Base-by-base conservation (phyloP, 2,888 invertebrate species). In the Eristalis tenax region DNA sequence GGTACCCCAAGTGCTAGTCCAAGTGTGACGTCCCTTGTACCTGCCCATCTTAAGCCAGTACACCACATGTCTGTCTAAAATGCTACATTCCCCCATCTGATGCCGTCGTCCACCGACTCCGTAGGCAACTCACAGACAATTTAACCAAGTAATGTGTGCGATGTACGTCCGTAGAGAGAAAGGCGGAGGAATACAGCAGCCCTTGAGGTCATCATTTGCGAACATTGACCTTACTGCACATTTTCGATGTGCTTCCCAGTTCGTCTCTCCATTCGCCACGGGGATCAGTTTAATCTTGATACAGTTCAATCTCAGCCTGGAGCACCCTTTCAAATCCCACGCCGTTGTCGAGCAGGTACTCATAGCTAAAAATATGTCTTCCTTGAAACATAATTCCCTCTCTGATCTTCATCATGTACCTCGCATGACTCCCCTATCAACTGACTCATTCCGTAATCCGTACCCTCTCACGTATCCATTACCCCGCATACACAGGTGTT, bases 351-450 rank as follows among this genome's bases (percentile, higher is more conserved):
- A 65, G 70, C 40, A 70, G 78, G 40, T 78, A 78, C 64, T 78
- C 56, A 28, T 32, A n/a, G 28, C 70, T n/a, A 78, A 70, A 71
- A 64, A 71, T 64, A 50, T 50, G 40, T 43, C 38, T 78, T 57
- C 57, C 64, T 70, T 78, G 78, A 64, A 78, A 78, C 57, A 56
- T 78, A 78, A 78, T 71, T 50, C 50, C 70, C 78, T 57, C 70
- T 40, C 26, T 57, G 63, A 78, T 65, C 65, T 28, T 40, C 69
- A 71, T 78, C 70, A 78, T 61, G 61, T 32, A 59, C 61, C 66
- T 76, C 43, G 68, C 64, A 78, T 64, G 70, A 64, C 38, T 66
- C 57, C 35, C 23, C 32, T 50, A 73, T 73, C 66, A 79, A 79
- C 79, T 65, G 71, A 23, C 65, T 57, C 71, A 79, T 79, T 66